Conservation (phyloP, 2,888 invertebrate genomes). For the Megamerina dolium region DNA sequence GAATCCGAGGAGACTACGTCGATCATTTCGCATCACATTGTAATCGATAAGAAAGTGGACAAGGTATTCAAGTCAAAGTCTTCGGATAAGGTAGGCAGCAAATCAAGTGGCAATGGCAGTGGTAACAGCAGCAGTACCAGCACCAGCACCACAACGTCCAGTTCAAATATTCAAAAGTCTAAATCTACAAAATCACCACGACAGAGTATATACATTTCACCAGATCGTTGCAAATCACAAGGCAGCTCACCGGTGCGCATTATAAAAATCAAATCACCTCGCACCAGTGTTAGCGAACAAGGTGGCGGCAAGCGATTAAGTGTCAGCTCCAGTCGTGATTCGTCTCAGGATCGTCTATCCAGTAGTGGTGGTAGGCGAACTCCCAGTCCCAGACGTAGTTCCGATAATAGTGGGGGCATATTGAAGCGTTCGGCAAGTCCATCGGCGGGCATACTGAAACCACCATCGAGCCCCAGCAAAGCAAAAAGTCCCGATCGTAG, state of each 20-base stretch:
- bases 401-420: conserved; percentile 46
- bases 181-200: conserved; percentile 50
- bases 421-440: conserved; percentile 43
- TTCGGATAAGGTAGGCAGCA: conserved; percentile 21
- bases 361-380: conserved; percentile 41
- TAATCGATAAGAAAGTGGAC: conserved; percentile 49
- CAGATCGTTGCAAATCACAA: conserved; percentile 47
- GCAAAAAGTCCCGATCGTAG: conserved; percentile 47
- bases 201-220: conserved; percentile 56
- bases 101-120: too few species aligned
- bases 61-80: conserved; percentile 48
- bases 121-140: conserved; percentile 20
- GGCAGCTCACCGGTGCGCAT: conserved; percentile 48
- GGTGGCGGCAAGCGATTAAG: conserved; percentile 41
- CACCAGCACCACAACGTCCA: conserved; percentile 25
- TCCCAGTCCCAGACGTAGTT: conserved; percentile 44
- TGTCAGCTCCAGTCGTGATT: conserved; percentile 44
- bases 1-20: conserved; percentile 39
- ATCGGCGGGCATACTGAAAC: conserved; percentile 40
- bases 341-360: conserved; percentile 43
- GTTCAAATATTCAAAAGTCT: conserved; percentile 26
- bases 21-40: conserved; percentile 32
- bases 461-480: conserved; percentile 43
- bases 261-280: conserved; percentile 52
- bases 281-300: conserved; percentile 54